Evolutionary conservation across 2,113 vertebrate genomes (phyloP).

Genomic region (Eublepharis macularius): DNA sequence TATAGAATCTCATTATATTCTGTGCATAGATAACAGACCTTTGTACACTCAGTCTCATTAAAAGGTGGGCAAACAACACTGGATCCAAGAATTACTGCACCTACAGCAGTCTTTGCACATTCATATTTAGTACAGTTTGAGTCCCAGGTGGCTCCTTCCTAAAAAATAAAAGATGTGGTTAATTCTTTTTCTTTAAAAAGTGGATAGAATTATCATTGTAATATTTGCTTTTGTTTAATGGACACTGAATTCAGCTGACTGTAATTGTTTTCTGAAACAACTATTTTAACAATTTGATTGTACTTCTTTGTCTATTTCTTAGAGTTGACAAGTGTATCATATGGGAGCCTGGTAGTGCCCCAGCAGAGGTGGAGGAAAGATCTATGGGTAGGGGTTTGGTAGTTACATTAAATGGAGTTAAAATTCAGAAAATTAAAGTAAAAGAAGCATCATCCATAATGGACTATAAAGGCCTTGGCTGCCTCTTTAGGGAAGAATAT

Average conservation of each 20-base stretch:
- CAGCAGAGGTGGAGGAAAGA: too few species aligned
- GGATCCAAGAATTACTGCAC: conserved; percentile 84
- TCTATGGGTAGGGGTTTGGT: too few species aligned
- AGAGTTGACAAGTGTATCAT: not conserved
- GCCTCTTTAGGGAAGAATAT: too few species aligned
- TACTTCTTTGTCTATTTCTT: not conserved
- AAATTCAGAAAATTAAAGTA: too few species aligned
- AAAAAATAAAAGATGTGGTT: conserved; percentile 33
- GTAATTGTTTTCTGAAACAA: not conserved
- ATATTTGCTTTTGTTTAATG: not conserved
- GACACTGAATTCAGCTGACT: not conserved
- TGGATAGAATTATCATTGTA: not conserved
- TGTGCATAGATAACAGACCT: conserved; percentile 81
- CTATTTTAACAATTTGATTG: not conserved
- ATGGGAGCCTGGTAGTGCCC: too few species aligned
- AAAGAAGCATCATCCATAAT: too few species aligned
- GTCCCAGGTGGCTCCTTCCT: conserved; percentile 93
- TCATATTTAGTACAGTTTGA: conserved; percentile 92
- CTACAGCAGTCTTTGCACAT: conserved; percentile 86
- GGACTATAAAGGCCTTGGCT: too few species aligned
- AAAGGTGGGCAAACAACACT: conserved; percentile 93
- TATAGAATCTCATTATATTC: conserved; percentile 26
- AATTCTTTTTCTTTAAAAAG: not conserved
- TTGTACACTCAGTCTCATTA: conserved; percentile 93
- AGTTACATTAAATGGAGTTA: too few species aligned